Base-by-base conservation (phyloP, 1,140 invertebrate species). In the Aphelenchoides besseyi region DNA sequence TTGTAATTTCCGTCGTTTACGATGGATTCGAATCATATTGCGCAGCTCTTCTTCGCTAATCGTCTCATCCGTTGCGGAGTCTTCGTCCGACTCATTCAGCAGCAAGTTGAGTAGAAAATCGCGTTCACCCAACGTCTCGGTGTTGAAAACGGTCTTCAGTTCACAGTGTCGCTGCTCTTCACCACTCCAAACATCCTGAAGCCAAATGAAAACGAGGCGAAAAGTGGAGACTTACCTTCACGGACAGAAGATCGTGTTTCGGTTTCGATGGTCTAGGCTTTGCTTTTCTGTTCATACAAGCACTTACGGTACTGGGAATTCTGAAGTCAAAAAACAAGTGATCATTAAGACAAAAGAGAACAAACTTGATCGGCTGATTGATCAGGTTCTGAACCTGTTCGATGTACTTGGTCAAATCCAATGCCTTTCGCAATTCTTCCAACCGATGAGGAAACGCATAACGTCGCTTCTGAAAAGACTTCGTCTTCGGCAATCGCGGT, bases 341-440 rank as follows among this genome's bases (percentile, higher is more conserved):
- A 53, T 26, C 16, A 74, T 12, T 53, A 53, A 16, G 62, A 61
- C 1, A 59, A 26, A 18, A 61, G 5, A 61, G 23, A 55, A 52
- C 79, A 9, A 36, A 79, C 77, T 81, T 79, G 8, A 79, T 79
- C 18, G 77, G 77, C 32, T 79, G 77, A 26, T 75, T 59, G 33
- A 79, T 75, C 35, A 79, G 69, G 12, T 41, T 30, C 54, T 78
- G 55, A n/a, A 79, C 33, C 53, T 79, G 77, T 23, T 79, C 53
- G 41, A 82, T 74, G 59, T 63, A 81, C 55, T 57, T 70, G 1
- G 79, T 81, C 57, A 81, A 37, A 54, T 80, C 78, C 68, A 81
- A 55, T 23, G 71, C 71, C 18, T 74, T 72, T 35, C 67, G 37
- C 18, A 74, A 55, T 26, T 71, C 71, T 28, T 74, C 26, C 26